Evolutionary conservation across 2,888 invertebrate species (phyloP).

Genomic region (Cataglyphis cursor): DNA sequence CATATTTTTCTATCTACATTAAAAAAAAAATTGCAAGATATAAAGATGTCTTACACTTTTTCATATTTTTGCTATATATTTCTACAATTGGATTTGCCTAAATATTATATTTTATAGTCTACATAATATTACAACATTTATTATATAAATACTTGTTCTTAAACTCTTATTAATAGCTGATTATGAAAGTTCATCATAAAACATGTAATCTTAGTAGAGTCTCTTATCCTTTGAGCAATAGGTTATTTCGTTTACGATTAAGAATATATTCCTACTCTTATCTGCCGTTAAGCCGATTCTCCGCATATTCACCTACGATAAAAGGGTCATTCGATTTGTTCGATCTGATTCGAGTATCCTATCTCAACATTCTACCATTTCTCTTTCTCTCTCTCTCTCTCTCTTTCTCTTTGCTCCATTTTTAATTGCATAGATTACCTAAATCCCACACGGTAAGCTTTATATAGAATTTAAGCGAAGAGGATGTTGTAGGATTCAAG

Average conservation of each 20-base stretch:
- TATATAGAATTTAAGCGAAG: background rate
- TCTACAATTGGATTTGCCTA: background rate
- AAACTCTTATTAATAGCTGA: background rate
- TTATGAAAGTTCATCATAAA: constrained; percentile 1
- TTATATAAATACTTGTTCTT: background rate
- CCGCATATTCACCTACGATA: constrained; percentile 41
- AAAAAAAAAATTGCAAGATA: background rate
- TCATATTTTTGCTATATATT: background rate
- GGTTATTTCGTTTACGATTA: constrained; percentile 22
- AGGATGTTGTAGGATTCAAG: background rate
- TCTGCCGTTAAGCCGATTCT: constrained; percentile 61
- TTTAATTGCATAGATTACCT: constrained; percentile 48
- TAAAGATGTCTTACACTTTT: background rate
- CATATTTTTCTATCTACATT: background rate
- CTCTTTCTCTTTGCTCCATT: constrained; percentile 16
- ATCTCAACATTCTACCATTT: constrained; percentile 3
- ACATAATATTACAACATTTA: background rate
- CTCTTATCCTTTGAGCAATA: background rate
- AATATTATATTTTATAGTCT: background rate
- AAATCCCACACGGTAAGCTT: constrained; percentile 26
- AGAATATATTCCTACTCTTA: constrained; percentile 52
- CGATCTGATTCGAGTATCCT: constrained; percentile 38
- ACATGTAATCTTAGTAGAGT: constrained; percentile 1
- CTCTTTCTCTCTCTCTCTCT: background rate
- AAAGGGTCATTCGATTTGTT: constrained; percentile 38